Conservation (phyloP, 37 sponge, comb jelly and placozoan species). For the Aplysina aerophoba region DNA sequence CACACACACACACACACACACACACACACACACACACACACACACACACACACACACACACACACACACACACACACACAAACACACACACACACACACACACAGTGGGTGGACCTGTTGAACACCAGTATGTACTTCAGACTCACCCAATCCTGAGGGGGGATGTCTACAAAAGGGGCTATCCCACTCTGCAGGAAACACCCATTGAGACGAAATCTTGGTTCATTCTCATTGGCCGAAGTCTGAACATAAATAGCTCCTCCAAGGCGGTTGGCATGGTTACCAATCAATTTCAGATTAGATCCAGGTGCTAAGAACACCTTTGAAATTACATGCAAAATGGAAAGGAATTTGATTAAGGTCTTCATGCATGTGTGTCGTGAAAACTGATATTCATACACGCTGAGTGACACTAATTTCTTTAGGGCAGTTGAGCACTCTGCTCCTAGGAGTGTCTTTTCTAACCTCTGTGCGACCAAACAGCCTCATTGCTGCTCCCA, state of each 20-base stretch:
- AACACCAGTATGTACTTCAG: too few species aligned
- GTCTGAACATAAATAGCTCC: conserved; percentile 13
- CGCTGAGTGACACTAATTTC: too few species aligned
- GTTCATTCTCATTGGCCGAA: not conserved
- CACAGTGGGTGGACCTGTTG: too few species aligned
- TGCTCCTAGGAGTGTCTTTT: too few species aligned
- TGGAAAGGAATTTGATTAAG: too few species aligned
- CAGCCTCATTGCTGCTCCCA: conserved; percentile 1
- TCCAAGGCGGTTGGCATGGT: not conserved
- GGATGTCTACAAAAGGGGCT: not conserved
- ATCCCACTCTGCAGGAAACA: not conserved
- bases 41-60: too few species aligned
- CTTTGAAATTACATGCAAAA: not conserved
- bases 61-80: too few species aligned
- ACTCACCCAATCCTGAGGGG: conserved; percentile 9
- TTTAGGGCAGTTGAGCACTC: too few species aligned
- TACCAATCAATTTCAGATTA: not conserved
- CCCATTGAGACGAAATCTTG: not conserved
- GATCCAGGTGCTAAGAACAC: not conserved
- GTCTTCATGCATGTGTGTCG: too few species aligned
- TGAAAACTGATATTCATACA: too few species aligned
- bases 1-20: conserved; percentile 20
- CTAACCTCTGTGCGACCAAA: not conserved
- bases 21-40: not conserved
- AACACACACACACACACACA: not conserved